A percentile compares a stretch with the other conserved stretches of the same genome.
Evolutionary conservation across 2,797 vertebrate species (phyloP).

Genomic region (Orestias chungarensis): DNA sequence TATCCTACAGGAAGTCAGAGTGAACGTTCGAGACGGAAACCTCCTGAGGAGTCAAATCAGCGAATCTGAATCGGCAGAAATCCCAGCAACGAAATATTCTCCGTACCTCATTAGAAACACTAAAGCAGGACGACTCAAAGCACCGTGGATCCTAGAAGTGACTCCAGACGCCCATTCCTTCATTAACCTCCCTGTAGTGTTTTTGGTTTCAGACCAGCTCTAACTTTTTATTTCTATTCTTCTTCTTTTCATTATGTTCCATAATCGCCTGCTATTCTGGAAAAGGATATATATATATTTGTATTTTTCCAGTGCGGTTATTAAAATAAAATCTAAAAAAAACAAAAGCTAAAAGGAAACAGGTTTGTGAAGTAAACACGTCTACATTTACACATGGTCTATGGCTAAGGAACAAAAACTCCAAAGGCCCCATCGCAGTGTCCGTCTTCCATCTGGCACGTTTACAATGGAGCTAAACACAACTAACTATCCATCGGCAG

Average conservation of each 20-base stretch:
- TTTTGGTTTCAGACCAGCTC: conserved; percentile 7
- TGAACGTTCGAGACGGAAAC: conserved; percentile 29
- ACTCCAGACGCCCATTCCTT: conserved; percentile 22
- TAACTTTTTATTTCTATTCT: neutral
- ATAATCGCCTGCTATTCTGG: conserved; percentile 19
- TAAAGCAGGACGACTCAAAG: conserved; percentile 5
- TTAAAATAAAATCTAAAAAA: conserved; percentile 15
- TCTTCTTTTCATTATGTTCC: conserved; percentile 15
- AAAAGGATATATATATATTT: conserved; percentile 8
- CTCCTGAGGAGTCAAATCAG: conserved; percentile 22
- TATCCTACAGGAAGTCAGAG: neutral
- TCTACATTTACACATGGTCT: conserved; percentile 80
- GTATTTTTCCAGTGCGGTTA: neutral
- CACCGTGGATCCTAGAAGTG: conserved; percentile 1
- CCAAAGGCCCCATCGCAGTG: conserved; percentile 73
- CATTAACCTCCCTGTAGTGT: conserved; percentile 52
- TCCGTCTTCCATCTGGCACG: conserved; percentile 69
- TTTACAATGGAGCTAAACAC: conserved; percentile 61
- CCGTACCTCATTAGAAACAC: neutral
- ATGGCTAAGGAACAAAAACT: conserved; percentile 73
- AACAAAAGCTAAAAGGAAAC: conserved; percentile 72
- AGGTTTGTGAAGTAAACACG: conserved; percentile 49
- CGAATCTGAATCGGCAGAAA: neutral
- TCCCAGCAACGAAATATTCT: neutral
- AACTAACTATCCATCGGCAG: conserved; percentile 65